phyloP scores from a whole-genome alignment of 1,140 invertebrate species.

The Rhyacophila brunnea region DNA sequence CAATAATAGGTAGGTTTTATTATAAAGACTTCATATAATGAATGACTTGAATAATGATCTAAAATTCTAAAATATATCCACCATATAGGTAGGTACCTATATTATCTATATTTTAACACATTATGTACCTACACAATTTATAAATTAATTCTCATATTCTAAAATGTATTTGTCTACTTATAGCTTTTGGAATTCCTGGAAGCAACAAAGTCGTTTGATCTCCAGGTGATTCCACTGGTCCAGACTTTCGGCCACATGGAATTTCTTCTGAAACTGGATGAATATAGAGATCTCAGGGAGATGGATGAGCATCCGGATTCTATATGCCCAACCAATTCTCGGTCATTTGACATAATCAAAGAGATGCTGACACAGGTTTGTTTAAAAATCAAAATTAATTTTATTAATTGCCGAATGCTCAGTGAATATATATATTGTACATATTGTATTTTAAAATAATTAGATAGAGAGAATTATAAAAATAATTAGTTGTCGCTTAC shows the following conservation, averaged over 20 bases:
- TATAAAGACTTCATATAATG: no score
- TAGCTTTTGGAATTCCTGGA: constrained; percentile 42
- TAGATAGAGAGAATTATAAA: no score
- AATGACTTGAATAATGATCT: no score
- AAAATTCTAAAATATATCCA: no score
- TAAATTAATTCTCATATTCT: neutral
- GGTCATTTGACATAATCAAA: constrained; percentile 69
- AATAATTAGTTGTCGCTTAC: no score
- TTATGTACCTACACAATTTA: neutral
- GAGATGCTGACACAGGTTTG: constrained; percentile 82
- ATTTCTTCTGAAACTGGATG: constrained; percentile 80
- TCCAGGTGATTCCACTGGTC: constrained; percentile 88
- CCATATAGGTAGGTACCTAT: no score
- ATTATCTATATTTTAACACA: no score
- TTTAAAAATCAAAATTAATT: no score
- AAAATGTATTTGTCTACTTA: constrained; percentile 17
- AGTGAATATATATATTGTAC: no score
- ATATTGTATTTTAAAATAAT: no score
- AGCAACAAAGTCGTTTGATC: constrained; percentile 39
- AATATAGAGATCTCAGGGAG: constrained; percentile 78
- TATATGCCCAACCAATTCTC: constrained; percentile 76
- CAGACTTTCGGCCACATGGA: constrained; percentile 97
- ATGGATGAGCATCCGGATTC: constrained; percentile 74
- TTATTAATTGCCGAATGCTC: no score
- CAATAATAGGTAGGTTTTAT: no score